Base-by-base conservation (phyloP, 2,888 invertebrate species). In the Gisinianus flammeolus region DNA sequence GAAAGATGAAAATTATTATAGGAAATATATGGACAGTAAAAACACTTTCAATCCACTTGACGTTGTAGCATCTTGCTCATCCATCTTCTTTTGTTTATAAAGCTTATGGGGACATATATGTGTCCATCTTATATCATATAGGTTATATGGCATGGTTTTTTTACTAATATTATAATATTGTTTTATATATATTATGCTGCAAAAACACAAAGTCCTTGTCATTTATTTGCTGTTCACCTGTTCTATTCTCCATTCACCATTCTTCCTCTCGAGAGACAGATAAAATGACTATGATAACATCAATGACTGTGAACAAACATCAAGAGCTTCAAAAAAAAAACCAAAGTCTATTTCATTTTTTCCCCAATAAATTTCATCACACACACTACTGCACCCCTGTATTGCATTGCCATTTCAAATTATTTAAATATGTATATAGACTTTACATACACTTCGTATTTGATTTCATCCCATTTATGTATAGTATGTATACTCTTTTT, bases 151-250 rank as follows among this genome's bases (percentile, higher is more conserved):
- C 54, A 54, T 54, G 54, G n/a, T n/a, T 54, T n/a, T 54, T 16
- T 8, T 54, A 16, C 16, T 19, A n/a, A n/a, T n/a, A 54, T 54
- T n/a, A 54, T 54, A n/a, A 16, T 54, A 16, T n/a, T 54, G 19
- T n/a, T 54, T 19, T 12, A n/a, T 19, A 54, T 54, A 54, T 16
- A n/a, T 4, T 54, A n/a, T 16, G 44, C 44, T 44, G 44, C 44
- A n/a, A n/a, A n/a, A n/a, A n/a, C n/a, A n/a, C n/a, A n/a, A n/a
- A n/a, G n/a, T n/a, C n/a, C n/a, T n/a, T n/a, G n/a, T n/a, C n/a
- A n/a, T n/a, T n/a, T n/a, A n/a, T n/a, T n/a, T n/a, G n/a, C 44
- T 4, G 31, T 67, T 30, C 68, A 68, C 68, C 68, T 68, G 68
- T 35, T 68, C 68, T 35, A 68, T 68, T 68, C 33, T 68, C n/a